These are phyloP conservation scores for Ariopsis seemanni DNA, from an alignment of 2,113 vertebrate species.

Conservation along the genomic window DNA sequence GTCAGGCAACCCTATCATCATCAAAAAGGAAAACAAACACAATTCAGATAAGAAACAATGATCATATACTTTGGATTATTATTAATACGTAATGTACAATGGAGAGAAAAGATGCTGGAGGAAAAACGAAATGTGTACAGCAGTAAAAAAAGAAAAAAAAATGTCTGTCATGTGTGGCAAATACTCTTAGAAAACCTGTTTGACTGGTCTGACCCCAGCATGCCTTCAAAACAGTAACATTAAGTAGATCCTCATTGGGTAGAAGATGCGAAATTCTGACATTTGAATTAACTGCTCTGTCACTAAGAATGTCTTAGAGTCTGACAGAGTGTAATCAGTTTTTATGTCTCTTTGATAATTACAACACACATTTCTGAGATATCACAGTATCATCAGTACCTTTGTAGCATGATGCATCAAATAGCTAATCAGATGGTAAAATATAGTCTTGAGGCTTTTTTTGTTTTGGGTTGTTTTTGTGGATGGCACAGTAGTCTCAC, in stretches of 20 bases:
- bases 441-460: background rate
- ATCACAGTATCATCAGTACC: background rate
- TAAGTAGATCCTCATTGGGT: background rate
- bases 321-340: background rate
- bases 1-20: background rate
- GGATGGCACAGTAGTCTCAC: background rate
- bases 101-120: background rate
- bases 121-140: background rate
- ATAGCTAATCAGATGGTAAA: background rate
- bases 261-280: background rate
- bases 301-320: background rate
- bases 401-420: background rate
- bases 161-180: background rate
- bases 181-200: constrained; percentile 30
- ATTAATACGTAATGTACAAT: background rate
- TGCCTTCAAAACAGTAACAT: background rate
- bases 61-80: background rate
- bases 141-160: background rate
- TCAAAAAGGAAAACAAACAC: background rate
- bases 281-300: background rate
- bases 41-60: background rate
- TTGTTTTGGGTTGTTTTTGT: background rate
- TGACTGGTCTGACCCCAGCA: background rate
- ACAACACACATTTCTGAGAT: background rate
- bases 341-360: background rate